Conservation (phyloP, 1,140 invertebrate genomes). For the Drosophila asahinai region DNA sequence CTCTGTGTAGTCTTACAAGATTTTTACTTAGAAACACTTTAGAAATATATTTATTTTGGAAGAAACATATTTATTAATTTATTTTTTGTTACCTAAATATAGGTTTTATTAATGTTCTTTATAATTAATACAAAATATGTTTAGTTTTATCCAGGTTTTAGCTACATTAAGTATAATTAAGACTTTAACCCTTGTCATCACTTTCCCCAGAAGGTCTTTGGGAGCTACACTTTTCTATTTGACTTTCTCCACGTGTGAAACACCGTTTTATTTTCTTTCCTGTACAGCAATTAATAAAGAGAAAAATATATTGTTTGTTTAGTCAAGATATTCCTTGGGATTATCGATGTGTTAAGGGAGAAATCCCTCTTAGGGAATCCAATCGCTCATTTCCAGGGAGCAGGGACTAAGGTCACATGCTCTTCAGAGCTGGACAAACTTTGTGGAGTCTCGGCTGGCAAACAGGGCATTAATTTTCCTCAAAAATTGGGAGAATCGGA, state of each 20-base stretch:
- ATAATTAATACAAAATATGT: too few relatives aligned
- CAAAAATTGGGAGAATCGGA: slow-evolving; percentile 44
- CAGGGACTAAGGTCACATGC: slow-evolving; percentile 23
- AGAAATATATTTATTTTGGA: too few relatives aligned
- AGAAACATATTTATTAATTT: too few relatives aligned
- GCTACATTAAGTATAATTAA: background rate
- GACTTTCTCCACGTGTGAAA: slow-evolving; percentile 4
- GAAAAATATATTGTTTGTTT: background rate
- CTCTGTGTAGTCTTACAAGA: too few relatives aligned
- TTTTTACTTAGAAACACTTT: too few relatives aligned
- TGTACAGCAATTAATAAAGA: background rate
- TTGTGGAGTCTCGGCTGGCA: slow-evolving; percentile 25
- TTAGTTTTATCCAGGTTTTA: background rate
- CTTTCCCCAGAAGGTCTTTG: background rate
- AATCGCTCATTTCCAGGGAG: slow-evolving; percentile 11
- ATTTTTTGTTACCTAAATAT: background rate
- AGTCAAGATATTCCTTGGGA: background rate
- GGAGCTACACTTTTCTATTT: background rate
- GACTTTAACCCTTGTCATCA: background rate
- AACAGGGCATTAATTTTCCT: slow-evolving; percentile 74
- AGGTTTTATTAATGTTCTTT: too few relatives aligned
- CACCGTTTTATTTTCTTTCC: background rate
- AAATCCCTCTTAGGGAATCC: background rate
- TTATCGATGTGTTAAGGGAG: slow-evolving; percentile 6
- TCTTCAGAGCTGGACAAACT: slow-evolving; percentile 20